phyloP scores from a whole-genome alignment of 2,888 invertebrate species.

The Trilocha varians region DNA sequence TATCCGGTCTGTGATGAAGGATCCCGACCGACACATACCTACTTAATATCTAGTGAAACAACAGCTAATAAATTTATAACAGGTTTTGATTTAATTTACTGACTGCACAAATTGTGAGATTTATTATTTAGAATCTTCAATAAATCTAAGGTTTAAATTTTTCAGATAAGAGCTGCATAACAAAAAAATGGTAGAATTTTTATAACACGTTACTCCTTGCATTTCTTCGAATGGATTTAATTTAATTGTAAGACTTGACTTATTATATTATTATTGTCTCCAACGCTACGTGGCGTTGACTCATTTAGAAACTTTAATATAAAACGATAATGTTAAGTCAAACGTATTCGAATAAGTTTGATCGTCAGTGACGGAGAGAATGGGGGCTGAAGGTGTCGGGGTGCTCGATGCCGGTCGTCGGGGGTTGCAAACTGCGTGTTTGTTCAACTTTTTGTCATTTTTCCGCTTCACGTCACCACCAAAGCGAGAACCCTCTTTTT shows the following conservation, averaged over 20 bases:
- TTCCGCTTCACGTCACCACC: slow-evolving; percentile 1
- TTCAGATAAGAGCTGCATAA: no score
- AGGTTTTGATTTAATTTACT: not conserved
- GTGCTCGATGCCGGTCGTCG: not conserved
- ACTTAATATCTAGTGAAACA: no score
- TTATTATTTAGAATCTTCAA: no score
- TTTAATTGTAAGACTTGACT: no score
- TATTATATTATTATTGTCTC: not conserved
- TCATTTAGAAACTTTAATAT: not conserved
- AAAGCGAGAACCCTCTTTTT: not conserved
- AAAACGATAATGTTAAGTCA: not conserved
- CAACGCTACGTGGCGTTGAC: not conserved
- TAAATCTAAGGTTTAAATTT: no score
- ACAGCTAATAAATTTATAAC: no score
- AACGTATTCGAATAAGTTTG: not conserved
- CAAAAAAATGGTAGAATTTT: no score
- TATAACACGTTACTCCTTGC: no score
- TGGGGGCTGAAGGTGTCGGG: slow-evolving; percentile 1
- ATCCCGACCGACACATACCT: not conserved
- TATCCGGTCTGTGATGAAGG: slow-evolving; percentile 22
- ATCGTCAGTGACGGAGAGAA: not conserved
- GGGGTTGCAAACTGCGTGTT: slow-evolving; percentile 1
- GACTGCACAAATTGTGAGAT: not conserved
- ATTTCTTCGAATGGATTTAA: no score
- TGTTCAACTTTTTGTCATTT: slow-evolving; percentile 5